These are phyloP conservation scores for Ichneumoninae sp. DNA, from an alignment of 2,888 invertebrate genomes.

Conservation along the genomic window DNA sequence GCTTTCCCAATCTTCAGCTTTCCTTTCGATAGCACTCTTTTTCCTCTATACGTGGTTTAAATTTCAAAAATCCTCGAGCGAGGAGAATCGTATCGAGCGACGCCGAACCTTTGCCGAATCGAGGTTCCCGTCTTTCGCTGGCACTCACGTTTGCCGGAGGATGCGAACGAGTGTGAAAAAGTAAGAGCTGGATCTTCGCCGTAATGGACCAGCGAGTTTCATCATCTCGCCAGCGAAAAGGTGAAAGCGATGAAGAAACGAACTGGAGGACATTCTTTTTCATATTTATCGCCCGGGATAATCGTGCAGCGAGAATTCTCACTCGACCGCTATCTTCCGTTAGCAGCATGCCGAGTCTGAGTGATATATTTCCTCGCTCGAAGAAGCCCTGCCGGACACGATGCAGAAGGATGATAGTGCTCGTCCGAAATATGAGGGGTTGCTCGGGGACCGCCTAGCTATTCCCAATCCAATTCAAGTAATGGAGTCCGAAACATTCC, in stretches of 20 bases:
- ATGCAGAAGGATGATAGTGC: conserved; percentile 64
- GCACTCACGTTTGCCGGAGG: conserved; percentile 24
- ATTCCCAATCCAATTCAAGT: conserved; percentile 83
- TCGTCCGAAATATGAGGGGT: conserved; percentile 80
- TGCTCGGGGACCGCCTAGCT: conserved; percentile 78
- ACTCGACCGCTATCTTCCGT: not conserved
- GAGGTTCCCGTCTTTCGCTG: conserved; percentile 42
- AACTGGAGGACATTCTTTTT: not conserved
- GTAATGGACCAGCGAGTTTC: conserved; percentile 24
- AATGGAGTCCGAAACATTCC: conserved; percentile 82
- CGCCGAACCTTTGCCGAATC: conserved; percentile 50
- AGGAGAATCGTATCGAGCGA: conserved; percentile 40
- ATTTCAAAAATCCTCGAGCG: conserved; percentile 59
- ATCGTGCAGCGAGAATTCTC: not conserved
- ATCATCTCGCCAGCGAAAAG: conserved; percentile 18
- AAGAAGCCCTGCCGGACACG: conserved; percentile 14
- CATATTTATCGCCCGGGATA: not conserved
- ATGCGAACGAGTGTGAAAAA: conserved; percentile 23
- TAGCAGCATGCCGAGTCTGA: not conserved
- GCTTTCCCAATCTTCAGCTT: conserved; percentile 49
- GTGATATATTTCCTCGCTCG: conserved; percentile 30
- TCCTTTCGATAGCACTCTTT: conserved; percentile 45
- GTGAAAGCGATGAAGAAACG: conserved; percentile 1
- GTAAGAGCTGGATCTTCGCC: conserved; percentile 3
- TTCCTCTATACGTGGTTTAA: conserved; percentile 51